phyloP scores from a whole-genome alignment of 2,797 vertebrate genomes.

The Tamandua tetradactyla region DNA sequence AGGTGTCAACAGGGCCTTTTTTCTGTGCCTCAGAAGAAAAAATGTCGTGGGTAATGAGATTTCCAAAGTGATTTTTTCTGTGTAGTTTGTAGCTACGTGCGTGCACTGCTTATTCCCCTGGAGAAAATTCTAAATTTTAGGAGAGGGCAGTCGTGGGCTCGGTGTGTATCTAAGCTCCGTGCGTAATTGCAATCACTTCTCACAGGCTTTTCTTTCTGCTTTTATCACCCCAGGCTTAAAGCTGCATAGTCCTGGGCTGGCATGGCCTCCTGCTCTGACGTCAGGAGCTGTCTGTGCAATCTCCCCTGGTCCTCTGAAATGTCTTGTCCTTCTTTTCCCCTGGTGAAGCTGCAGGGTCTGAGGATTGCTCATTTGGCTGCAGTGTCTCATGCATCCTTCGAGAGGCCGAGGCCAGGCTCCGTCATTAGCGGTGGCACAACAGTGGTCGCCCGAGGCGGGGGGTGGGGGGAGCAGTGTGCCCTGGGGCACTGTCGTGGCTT shows the following conservation, averaged over 20 bases:
- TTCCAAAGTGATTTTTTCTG: conserved; percentile 59
- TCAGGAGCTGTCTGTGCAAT: conserved; percentile 60
- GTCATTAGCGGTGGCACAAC: accelerated
- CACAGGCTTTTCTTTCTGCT: background rate
- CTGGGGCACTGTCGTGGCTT: no score
- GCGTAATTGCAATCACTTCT: background rate
- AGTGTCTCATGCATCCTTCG: background rate
- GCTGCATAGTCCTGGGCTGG: accelerated
- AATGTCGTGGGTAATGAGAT: conserved; percentile 70
- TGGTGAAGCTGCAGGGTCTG: background rate
- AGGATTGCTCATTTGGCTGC: background rate
- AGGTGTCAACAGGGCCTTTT: conserved; percentile 81
- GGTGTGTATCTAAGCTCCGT: background rate
- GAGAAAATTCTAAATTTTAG: background rate
- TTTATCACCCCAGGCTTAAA: accelerated
- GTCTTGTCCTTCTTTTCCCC: no score
- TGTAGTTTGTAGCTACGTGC: background rate
- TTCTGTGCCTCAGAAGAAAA: conserved; percentile 70
- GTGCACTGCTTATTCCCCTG: conserved; percentile 10
- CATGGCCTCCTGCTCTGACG: no score
- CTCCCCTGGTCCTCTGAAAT: conserved; percentile 11
- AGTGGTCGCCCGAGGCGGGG: no score
- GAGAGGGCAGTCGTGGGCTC: background rate
- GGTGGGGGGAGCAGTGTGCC: no score
- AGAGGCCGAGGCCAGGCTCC: background rate